Base-by-base conservation (phyloP, 2,888 invertebrate genomes). In the Leptinotarsa rubiginosa region DNA sequence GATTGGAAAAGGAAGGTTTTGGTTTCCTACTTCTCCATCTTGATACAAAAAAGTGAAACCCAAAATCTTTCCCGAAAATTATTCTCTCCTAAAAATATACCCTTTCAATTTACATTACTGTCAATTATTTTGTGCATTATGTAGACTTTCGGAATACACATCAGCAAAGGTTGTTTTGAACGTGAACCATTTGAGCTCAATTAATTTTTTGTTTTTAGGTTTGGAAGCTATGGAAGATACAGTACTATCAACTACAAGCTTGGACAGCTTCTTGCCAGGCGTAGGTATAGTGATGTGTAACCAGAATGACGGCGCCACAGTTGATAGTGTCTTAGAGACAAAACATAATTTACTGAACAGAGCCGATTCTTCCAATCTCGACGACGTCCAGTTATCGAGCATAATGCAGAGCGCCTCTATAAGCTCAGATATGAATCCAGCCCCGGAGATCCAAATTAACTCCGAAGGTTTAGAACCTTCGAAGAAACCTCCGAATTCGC, bases 251-350 rank as follows among this genome's bases (percentile, higher is more conserved):
- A 65, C 72, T 18, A 47, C 72, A 62, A 79, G 77, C 65, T 65
- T 71, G 75, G 90, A 91, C 73, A 88, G 91, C 7, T 92, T 93
- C 80, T 85, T 93, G 20, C 92, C 94, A 0, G 90, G 91, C 76
- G 90, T 92, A 67, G 80, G 93, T n/a, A 93, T 93, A 75, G 91
- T 93, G 0, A 91, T 92, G 89, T 84, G 87, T 20, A 84, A 82
- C 68, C 77, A 79, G 82, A 69, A 74, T 77, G 78, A 83, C 49
- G 20, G 79, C 54, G 47, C 47, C 10, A 54, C 65, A n/a, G 65
- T 75, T n/a, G 83, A 81, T 18, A 80, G 79, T 31, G 81, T 87
- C 13, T 78, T 90, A 64, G 86, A 87, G 77, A 86, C 87, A 67
- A 89, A 89, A 80, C 88, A 89, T 73, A 89, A 88, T 78, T 84